Percentiles rank a stretch among this genome's conserved stretches.
Evolutionary conservation across 2,113 vertebrate species (phyloP).

Genomic region (Cyprinodon tularosa): DNA sequence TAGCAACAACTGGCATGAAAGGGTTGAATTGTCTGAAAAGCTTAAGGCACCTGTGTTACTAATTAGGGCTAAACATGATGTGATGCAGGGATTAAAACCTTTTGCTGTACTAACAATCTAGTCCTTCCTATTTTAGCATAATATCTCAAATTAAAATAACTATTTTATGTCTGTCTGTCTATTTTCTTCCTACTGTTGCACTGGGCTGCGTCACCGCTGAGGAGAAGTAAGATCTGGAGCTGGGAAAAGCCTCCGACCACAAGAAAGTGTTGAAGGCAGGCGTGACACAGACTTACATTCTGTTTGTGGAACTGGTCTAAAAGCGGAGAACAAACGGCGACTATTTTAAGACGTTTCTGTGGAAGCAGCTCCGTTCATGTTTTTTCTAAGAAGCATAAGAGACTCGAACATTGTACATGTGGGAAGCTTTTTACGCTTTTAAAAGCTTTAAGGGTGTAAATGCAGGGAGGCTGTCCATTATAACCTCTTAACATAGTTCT

Average conservation of each 20-base stretch:
- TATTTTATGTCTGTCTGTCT: background rate
- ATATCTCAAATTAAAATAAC: background rate
- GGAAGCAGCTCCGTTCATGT: constrained; percentile 24
- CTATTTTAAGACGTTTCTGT: constrained; percentile 41
- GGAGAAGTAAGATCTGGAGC: constrained; percentile 36
- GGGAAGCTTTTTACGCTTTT: background rate
- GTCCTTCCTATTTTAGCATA: background rate
- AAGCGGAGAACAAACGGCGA: constrained; percentile 28
- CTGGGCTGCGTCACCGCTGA: constrained; percentile 21
- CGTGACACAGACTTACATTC: constrained; percentile 22
- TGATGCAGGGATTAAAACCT: background rate
- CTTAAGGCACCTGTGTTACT: no score
- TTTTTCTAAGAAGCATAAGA: constrained; percentile 1
- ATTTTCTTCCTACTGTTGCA: constrained; percentile 8
- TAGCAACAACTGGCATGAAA: no score
- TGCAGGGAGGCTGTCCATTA: background rate
- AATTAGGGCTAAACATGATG: background rate
- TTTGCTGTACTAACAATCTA: background rate
- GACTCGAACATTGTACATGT: background rate
- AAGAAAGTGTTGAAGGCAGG: constrained; percentile 29
- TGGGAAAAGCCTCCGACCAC: constrained; percentile 37
- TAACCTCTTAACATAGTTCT: background rate
- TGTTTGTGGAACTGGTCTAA: constrained; percentile 20
- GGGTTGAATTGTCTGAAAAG: no score
- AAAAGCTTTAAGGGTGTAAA: constrained; percentile 2